Evolutionary conservation across 2,888 invertebrate species (phyloP), one percentile per base, ranked within the genome.

Genomic region (Leptopterna dolabrata): DNA sequence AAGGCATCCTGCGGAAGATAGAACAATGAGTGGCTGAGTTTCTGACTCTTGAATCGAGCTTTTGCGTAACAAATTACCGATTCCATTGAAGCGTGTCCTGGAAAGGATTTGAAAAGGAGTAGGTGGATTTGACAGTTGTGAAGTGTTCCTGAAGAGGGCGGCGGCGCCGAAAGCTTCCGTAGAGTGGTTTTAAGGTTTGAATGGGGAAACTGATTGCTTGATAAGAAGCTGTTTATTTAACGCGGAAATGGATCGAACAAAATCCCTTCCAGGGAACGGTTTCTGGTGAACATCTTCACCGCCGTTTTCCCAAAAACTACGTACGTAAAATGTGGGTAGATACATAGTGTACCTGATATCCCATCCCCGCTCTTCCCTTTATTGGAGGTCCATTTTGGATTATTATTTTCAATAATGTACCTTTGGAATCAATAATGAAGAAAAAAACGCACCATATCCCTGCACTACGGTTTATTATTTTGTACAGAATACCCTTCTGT

Each of bases 71-170:
- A 24, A 63, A 63, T 63, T 63, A 63, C 63, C 63, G 3, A 63
- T 63, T 27, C 63, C 63, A 63, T 63, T 63, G 63, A 63, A 63
- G 19, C 24, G 63, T 4, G 19, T 4, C 19, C 24, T 24, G 63
- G 55, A n/a, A 36, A 24, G 63, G 63, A 63, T 19, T 24, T 63
- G 63, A 63, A 63, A 63, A 27, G 63, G 24, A 27, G 24, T 24
- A 63, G 63, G 63, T 63, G 63, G 11, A 63, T 63, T 24, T 63
- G 63, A 63, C 63, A 63, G 63, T 63, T 63, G 63, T 63, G 63
- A 63, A 63, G 63, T 63, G 63, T 13, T 13, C 47, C 47, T 47
- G 47, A 16, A 47, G 47, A 13, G 13, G 47, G 47, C 13, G 47
- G 47, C 13, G 47, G 47, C 3, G 47, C 13, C 47, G 47, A 47